These are phyloP conservation scores for Pristionchus fissidentatus DNA, from an alignment of 2,888 invertebrate genomes.

Conservation along the genomic window DNA sequence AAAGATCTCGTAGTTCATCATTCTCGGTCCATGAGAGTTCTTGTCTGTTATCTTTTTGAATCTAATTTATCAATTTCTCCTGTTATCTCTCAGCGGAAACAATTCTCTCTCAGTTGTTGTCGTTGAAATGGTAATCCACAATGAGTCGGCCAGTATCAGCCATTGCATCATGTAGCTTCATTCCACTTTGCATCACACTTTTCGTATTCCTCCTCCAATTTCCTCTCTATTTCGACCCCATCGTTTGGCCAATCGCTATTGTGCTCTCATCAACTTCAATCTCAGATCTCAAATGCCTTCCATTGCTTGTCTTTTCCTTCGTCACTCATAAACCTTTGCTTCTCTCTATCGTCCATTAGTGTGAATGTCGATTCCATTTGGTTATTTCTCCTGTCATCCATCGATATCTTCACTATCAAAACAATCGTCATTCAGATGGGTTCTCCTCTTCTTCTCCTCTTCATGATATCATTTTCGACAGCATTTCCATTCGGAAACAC, in stretches of 20 bases:
- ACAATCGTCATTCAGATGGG: neutral
- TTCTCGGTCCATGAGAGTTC: neutral
- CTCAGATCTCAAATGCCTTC: constrained; percentile 21
- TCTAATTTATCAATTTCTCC: constrained; percentile 7
- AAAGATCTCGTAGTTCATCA: neutral
- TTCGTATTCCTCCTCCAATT: neutral
- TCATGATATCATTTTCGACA: neutral
- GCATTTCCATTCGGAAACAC: neutral
- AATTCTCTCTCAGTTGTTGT: no score
- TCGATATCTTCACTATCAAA: neutral
- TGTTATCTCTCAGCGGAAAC: no score
- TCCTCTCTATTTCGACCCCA: neutral
- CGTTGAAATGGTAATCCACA: no score
- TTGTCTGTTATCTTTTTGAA: neutral
- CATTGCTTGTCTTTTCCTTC: neutral
- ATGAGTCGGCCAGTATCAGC: no score
- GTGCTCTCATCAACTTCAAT: neutral
- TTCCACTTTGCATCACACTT: neutral
- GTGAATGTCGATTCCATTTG: neutral
- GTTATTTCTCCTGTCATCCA: neutral
- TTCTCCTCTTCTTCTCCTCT: neutral
- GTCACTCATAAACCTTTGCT: neutral
- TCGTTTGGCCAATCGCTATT: neutral
- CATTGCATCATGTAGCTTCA: constrained; percentile 15
- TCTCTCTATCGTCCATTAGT: neutral